Evolutionary conservation across 2,113 vertebrate species (phyloP).

Genomic region (Rhinogobius similis): DNA sequence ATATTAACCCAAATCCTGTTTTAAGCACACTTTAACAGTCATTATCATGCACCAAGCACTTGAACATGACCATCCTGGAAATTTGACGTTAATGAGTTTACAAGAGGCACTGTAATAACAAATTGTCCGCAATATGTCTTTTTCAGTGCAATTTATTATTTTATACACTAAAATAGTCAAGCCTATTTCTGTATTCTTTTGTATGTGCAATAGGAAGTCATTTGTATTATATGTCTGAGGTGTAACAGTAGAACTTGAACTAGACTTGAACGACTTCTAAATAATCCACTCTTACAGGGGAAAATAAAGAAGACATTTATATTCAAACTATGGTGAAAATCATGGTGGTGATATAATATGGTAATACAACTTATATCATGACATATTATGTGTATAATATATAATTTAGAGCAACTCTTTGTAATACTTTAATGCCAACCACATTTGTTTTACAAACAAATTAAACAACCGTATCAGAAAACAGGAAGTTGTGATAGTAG

Average conservation of each 20-base stretch:
- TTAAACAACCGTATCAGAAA: too few relatives aligned
- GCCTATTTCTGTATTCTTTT: not conserved
- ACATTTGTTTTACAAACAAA: too few relatives aligned
- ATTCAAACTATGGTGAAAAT: not conserved
- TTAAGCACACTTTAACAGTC: constrained; percentile 47
- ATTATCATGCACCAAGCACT: constrained; percentile 41
- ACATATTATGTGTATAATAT: too few relatives aligned
- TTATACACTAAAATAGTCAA: not conserved
- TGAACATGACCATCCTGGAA: constrained; percentile 27
- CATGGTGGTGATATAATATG: too few relatives aligned
- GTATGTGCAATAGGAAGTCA: not conserved
- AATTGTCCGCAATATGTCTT: too few relatives aligned
- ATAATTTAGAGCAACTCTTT: too few relatives aligned
- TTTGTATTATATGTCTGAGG: not conserved
- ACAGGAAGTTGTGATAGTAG: too few relatives aligned
- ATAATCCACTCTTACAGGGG: not conserved
- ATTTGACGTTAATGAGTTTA: constrained; percentile 39
- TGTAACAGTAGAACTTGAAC: not conserved
- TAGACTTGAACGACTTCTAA: too few relatives aligned
- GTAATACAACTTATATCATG: too few relatives aligned
- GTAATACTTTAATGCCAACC: too few relatives aligned
- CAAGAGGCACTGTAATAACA: constrained; percentile 37
- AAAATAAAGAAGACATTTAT: not conserved
- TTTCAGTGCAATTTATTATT: too few relatives aligned
- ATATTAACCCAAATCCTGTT: constrained; percentile 55